These are phyloP conservation scores for Phalloptychus januarius DNA, from an alignment of 2,797 vertebrate genomes.

Conservation along the genomic window DNA sequence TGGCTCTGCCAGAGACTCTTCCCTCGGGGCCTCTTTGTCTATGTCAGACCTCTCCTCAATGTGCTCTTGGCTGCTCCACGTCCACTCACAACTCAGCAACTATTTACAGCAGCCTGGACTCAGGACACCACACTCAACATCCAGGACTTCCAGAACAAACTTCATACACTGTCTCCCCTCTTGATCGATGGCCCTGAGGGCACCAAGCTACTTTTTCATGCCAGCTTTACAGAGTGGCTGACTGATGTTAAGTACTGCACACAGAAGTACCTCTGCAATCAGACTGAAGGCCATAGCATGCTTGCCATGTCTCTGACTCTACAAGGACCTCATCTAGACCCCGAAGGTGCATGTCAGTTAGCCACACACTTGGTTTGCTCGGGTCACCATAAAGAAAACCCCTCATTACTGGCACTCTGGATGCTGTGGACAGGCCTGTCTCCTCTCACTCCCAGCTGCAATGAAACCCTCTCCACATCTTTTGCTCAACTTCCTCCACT, in stretches of 20 bases:
- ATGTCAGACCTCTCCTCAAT: slow-evolving; percentile 80
- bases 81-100: slow-evolving; percentile 73
- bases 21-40: slow-evolving; percentile 76
- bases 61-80: slow-evolving; percentile 78
- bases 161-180: slow-evolving; percentile 72
- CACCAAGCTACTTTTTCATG: slow-evolving; percentile 83
- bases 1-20: slow-evolving; percentile 88
- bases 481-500: slow-evolving; percentile 58
- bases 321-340: slow-evolving; percentile 64
- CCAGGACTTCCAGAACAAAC: slow-evolving; percentile 76
- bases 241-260: slow-evolving; percentile 87
- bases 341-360: slow-evolving; percentile 74
- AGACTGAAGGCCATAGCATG: slow-evolving; percentile 81
- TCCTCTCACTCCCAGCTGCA: slow-evolving; percentile 43
- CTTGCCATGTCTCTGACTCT: slow-evolving; percentile 82
- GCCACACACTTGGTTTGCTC: slow-evolving; percentile 80
- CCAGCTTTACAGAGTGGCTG: slow-evolving; percentile 87
- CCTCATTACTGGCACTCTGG: slow-evolving; percentile 83
- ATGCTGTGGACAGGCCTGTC: slow-evolving; percentile 82
- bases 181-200: slow-evolving; percentile 70
- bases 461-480: slow-evolving; percentile 11
- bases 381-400: slow-evolving; percentile 74
- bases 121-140: slow-evolving; percentile 63
- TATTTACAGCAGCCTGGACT: slow-evolving; percentile 78
- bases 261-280: slow-evolving; percentile 83